Evolutionary conservation across 2,888 invertebrate genomes (phyloP).

Genomic region (Leptinotarsa peninsularis): DNA sequence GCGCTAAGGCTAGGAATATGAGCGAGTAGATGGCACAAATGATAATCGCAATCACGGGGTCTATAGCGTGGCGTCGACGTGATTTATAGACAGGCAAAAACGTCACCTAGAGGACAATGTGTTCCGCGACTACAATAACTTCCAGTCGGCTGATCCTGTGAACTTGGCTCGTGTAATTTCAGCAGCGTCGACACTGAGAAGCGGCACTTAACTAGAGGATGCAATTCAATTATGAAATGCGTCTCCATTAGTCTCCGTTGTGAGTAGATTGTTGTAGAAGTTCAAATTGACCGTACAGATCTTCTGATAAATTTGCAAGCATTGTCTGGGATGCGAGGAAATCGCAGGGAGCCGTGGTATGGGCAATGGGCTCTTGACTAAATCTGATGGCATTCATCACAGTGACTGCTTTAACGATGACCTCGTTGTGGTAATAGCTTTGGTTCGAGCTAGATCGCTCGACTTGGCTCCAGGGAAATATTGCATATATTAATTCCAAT

Average conservation of each 20-base stretch:
- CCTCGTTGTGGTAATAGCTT: conserved; percentile 42
- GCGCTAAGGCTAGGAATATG: conserved; percentile 38
- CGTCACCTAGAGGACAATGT: conserved; percentile 60
- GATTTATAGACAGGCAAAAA: conserved; percentile 61
- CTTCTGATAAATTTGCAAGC: conserved; percentile 61
- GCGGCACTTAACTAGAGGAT: conserved; percentile 57
- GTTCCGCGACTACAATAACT: conserved; percentile 59
- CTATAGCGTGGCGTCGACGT: conserved; percentile 54
- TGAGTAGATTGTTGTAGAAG: conserved; percentile 61
- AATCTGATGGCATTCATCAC: conserved; percentile 45
- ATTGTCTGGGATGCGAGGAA: conserved; percentile 50
- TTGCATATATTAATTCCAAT: not conserved
- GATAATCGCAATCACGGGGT: conserved; percentile 63
- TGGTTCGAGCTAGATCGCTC: conserved; percentile 33
- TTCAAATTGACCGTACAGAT: conserved; percentile 63
- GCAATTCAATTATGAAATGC: conserved; percentile 65
- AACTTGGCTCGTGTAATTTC: conserved; percentile 33
- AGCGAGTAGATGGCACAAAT: conserved; percentile 48
- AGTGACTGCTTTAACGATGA: conserved; percentile 44
- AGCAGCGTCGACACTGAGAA: conserved; percentile 41
- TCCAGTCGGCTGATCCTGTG: conserved; percentile 55
- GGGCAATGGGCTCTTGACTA: conserved; percentile 39
- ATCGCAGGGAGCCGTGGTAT: conserved; percentile 39
- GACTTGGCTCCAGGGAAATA: not conserved
- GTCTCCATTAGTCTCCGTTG: conserved; percentile 61